Base-by-base conservation (phyloP, 2,113 vertebrate species). In the Procavia capensis region DNA sequence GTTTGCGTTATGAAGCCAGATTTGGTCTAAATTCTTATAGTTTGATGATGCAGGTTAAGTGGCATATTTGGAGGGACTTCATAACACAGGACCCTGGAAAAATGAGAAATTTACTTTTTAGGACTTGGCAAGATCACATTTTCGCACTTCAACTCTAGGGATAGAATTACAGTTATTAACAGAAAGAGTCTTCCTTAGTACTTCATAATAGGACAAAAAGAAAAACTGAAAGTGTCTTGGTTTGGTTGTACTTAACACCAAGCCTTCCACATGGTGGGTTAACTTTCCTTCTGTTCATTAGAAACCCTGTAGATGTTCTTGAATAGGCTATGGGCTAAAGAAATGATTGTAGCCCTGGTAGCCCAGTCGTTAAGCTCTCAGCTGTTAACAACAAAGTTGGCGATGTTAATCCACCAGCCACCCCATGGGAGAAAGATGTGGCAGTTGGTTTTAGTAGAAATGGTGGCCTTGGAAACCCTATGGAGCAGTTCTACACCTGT, bases 81-180 rank as follows among this genome's bases (percentile, higher is more conserved):
- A 54, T 81, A 78, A 88, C 90, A 95, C 90, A 95, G 54, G 39
- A 89, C n/a, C 57, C 39, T 74, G 78, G 94, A 91, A 84, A 97
- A 90, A 78, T 90, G 29, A 79, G 17, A 88, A 91, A 87, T 78
- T 70, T 14, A 29, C 16, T 94, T 95, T 84, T 87, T 87, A 54
- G 64, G 63, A 91, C 76, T 95, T 94, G 54, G 34, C 85, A 81
- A 84, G 72, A 41, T 86, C 68, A 4, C 24, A 47, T 82, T 94
- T 93, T 43, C 19, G 86, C 17, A 29, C 68, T 83, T 86, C 19
- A 70, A 57, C 27, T 64, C 34, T 81, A 61, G 39, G 50, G 39
- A 10, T 90, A 91, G 54, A 93, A n/a, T 92, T 63, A 74, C 70
- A 83, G 27, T 59, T 79, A 9, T 91, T 74, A 72, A 86, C 63